A percentile compares a stretch with the other conserved stretches of the same genome.
These are phyloP conservation scores for Platycheirus rosarum DNA, from an alignment of 2,888 invertebrate genomes.

Conservation along the genomic window DNA sequence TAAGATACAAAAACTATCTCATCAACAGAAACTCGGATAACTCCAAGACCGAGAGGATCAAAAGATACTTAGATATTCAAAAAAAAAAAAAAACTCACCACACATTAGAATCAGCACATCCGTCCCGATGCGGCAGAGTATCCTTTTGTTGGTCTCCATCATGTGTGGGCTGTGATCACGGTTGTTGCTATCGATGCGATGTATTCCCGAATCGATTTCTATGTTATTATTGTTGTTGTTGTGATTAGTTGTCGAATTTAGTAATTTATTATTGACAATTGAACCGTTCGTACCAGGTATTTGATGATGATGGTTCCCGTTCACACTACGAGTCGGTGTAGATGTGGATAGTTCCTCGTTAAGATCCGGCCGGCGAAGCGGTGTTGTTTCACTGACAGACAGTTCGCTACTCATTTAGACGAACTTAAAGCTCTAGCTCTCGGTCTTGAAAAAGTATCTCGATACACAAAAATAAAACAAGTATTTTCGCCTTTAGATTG, in stretches of 20 bases:
- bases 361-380: constrained; percentile 80
- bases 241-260: constrained; percentile 34
- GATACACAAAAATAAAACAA: constrained; percentile 48
- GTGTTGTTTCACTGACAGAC: constrained; percentile 82
- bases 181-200: constrained; percentile 66
- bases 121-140: constrained; percentile 86
- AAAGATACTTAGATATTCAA: no score
- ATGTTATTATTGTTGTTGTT: constrained; percentile 76
- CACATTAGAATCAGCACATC: constrained; percentile 87
- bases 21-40: no score
- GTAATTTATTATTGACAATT: constrained; percentile 33
- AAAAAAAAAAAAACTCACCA: constrained; percentile 84
- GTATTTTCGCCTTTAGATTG: constrained; percentile 23
- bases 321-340: constrained; percentile 75
- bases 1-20: constrained; percentile 17
- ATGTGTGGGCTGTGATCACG: constrained; percentile 58
- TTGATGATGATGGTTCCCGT: constrained; percentile 59
- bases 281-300: constrained; percentile 62
- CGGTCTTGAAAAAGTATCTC: constrained; percentile 42
- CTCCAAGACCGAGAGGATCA: no score
- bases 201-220: constrained; percentile 70
- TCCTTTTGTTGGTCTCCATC: constrained; percentile 82
- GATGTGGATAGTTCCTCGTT: constrained; percentile 75
- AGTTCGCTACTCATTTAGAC: constrained; percentile 81
- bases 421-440: constrained; percentile 76